phyloP scores from a whole-genome alignment of 2,797 vertebrate genomes.

The Anabas testudineus region DNA sequence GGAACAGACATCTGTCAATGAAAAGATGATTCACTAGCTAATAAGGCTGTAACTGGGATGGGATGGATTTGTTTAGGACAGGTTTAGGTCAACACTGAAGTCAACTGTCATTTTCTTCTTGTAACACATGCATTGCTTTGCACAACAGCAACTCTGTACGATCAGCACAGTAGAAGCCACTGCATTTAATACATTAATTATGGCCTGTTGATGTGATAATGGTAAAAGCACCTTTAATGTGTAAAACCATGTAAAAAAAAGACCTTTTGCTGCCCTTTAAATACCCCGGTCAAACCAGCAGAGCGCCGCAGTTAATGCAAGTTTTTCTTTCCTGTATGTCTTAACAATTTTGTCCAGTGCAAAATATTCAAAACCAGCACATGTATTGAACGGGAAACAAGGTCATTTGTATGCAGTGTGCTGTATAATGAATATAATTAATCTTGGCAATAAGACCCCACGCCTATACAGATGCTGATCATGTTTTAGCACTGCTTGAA shows the following conservation, averaged over 20 bases:
- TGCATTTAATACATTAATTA: no score
- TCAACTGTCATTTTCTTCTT: no score
- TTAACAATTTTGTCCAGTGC: constrained; percentile 25
- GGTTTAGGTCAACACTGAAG: no score
- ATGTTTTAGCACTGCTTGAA: constrained; percentile 80
- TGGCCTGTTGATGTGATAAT: no score
- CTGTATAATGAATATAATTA: constrained; percentile 80
- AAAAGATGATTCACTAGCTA: no score
- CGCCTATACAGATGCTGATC: constrained; percentile 81
- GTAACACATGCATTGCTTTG: no score
- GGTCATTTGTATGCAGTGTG: constrained; percentile 68
- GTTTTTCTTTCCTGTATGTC: constrained; percentile 1
- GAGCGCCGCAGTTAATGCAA: constrained; percentile 6
- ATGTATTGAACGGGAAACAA: constrained; percentile 54
- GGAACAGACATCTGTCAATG: neutral
- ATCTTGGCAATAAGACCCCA: constrained; percentile 74
- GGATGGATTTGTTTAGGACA: no score
- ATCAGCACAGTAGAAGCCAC: no score
- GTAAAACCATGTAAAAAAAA: constrained; percentile 16
- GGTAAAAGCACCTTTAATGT: constrained; percentile 10
- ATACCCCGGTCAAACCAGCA: neutral
- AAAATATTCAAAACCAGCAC: constrained; percentile 49
- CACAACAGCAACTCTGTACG: no score
- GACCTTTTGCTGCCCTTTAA: neutral
- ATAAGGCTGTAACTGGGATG: no score